Conservation (phyloP, 2,888 invertebrate species). For the Hylaea fasciaria region DNA sequence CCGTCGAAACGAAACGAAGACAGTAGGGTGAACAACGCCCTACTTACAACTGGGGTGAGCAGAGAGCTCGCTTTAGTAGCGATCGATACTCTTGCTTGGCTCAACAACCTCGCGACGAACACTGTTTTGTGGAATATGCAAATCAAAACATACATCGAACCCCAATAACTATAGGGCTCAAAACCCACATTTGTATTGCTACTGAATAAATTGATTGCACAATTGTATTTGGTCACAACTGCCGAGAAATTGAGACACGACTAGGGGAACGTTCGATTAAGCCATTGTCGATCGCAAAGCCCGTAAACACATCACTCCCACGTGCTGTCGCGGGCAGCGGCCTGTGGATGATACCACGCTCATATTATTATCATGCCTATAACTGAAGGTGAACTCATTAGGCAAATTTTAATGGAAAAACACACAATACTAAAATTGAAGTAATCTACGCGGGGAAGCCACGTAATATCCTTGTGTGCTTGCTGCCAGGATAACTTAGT, state of each 20-base stretch:
- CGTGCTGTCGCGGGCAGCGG: slow-evolving; percentile 25
- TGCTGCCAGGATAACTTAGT: too few relatives aligned
- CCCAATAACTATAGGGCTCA: not conserved
- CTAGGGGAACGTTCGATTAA: slow-evolving; percentile 51
- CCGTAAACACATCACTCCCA: slow-evolving; percentile 44
- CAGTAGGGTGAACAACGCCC: not conserved
- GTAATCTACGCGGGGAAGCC: too few relatives aligned
- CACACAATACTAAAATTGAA: not conserved
- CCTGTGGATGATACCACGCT: slow-evolving; percentile 1
- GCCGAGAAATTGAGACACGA: slow-evolving; percentile 51
- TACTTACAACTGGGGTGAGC: not conserved
- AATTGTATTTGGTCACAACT: not conserved
- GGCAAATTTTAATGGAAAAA: slow-evolving; percentile 20
- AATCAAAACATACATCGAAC: not conserved
- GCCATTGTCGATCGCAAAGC: slow-evolving; percentile 46
- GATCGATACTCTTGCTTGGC: slow-evolving; percentile 8
- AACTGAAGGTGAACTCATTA: slow-evolving; percentile 53
- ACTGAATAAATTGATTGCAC: not conserved
- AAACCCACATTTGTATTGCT: not conserved
- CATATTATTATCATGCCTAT: slow-evolving; percentile 41
- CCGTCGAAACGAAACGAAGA: not conserved
- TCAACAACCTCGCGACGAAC: not conserved
- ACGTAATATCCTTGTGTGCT: too few relatives aligned
- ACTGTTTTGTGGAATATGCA: not conserved
- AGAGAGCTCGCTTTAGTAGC: not conserved